These are phyloP conservation scores for Numenius arquata DNA, from an alignment of 2,113 vertebrate genomes.

Conservation along the genomic window DNA sequence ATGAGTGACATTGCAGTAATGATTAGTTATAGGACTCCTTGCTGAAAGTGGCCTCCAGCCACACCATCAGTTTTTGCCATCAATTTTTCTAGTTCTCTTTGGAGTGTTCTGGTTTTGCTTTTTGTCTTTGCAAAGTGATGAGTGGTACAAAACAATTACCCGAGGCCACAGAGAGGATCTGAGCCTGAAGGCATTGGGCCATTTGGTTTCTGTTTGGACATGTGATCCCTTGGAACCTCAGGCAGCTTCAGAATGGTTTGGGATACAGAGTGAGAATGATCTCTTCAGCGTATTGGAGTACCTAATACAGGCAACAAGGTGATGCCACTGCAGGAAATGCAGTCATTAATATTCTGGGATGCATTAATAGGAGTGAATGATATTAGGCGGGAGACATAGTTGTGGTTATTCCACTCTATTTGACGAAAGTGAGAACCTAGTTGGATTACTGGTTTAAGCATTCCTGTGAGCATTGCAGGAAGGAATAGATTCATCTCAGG, in stretches of 20 bases:
- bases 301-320: not conserved
- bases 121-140: not conserved
- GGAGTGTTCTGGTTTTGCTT: not conserved
- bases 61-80: not conserved
- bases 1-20: not conserved
- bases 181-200: not conserved
- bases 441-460: not conserved
- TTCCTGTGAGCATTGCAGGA: not conserved
- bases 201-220: not conserved
- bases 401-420: not conserved
- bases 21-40: not conserved
- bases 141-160: not conserved
- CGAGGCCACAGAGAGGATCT: not conserved
- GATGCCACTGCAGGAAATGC: not conserved
- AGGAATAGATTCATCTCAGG: not conserved
- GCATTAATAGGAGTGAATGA: not conserved
- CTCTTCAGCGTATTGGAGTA: not conserved
- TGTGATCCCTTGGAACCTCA: not conserved
- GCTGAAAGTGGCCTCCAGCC: not conserved
- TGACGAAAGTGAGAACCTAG: not conserved
- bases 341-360: not conserved
- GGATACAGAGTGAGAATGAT: not conserved
- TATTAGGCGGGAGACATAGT: accelerated
- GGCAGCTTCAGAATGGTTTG: not conserved
- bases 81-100: not conserved